Conservation (phyloP, 2,113 vertebrate genomes). For the Pipra filicauda region DNA sequence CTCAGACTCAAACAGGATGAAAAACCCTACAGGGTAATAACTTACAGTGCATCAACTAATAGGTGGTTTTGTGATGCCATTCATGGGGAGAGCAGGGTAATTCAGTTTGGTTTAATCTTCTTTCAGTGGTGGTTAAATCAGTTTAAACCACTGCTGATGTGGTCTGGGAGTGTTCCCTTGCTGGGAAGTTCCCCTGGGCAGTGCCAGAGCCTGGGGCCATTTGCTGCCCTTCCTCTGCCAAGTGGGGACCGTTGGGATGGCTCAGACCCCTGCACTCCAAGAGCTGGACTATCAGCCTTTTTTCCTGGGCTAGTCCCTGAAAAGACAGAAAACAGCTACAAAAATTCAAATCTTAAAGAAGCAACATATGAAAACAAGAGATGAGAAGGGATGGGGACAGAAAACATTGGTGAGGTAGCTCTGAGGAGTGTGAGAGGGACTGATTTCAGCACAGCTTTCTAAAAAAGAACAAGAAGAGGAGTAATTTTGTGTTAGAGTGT, state of each 20-base stretch:
- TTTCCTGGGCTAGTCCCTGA: neutral
- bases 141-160: neutral
- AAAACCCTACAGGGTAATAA: neutral
- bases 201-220: rapidly evolving
- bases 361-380: neutral
- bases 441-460: neutral
- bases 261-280: rapidly evolving
- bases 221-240: neutral
- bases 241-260: neutral
- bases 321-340: neutral
- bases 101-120: neutral
- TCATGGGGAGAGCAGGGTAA: neutral
- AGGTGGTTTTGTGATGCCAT: neutral
- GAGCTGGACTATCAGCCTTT: neutral
- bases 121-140: neutral
- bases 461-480: neutral
- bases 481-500: neutral
- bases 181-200: neutral
- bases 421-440: neutral
- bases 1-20: neutral
- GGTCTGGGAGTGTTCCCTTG: neutral
- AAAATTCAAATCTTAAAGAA: neutral
- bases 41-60: neutral
- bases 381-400: neutral
- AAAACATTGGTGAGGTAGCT: neutral